Base-by-base conservation (phyloP, 1,140 invertebrate species). In the Asobara japonica region DNA sequence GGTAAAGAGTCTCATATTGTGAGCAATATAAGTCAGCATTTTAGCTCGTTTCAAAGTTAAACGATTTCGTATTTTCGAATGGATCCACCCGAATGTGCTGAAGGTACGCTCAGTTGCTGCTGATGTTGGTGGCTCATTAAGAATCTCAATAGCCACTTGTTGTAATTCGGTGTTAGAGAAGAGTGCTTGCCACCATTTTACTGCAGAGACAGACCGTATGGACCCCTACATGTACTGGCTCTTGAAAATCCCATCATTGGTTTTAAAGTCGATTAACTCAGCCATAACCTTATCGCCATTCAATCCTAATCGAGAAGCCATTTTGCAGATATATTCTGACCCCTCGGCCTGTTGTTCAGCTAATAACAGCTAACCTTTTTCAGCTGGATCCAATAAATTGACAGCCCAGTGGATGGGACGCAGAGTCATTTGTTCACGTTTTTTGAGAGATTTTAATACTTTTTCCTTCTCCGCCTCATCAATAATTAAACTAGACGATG, bases 201-300 rank as follows among this genome's bases (percentile, higher is more conserved):
- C n/a, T n/a, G n/a, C 70, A 2, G 62, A 66, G 62, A 36, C 27
- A 29, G 30, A 30, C 7, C 13, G 8, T 66, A 68, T 22, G 45
- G 72, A 45, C 20, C 51, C 3, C 4, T 48, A 18, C 36, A 68
- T 18, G 18, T 61, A 45, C 3, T 65, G n/a, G n/a, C 56, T 22
- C 64, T 56, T 61, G 31, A 31, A 69, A 69, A 73, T 68, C 48
- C 66, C 62, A 5, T 61, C 51, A 72, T 60, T 38, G 6, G 45
- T 65, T 38, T 29, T 65, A n/a, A 56, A 74, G 18, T 74, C 65
- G 11, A 41, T 61, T 3, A 77, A 68, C 41, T 77, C 64, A 45
- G 84, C 89, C 73, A 78, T 86, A 20, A 77, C 13, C 61, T 29
- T 71, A 22, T 70, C 48, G 7, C 25, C 33, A 11, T 69, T 11